A percentile compares a stretch with the other conserved stretches of the same genome.
Conservation (phyloP, 2,888 invertebrate genomes). For the Agapostemon virescens region DNA sequence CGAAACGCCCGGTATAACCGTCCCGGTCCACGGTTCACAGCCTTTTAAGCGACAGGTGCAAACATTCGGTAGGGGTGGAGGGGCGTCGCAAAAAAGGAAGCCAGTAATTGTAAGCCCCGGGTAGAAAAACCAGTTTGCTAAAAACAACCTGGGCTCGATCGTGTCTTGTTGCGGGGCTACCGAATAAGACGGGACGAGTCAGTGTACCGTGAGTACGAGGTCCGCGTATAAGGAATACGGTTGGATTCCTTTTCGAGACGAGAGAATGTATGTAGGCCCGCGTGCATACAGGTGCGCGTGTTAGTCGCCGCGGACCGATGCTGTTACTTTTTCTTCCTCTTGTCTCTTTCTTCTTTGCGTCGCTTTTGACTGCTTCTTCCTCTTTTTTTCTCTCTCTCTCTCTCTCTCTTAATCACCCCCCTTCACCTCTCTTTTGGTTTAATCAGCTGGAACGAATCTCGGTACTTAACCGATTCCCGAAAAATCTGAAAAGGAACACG, state of each 20-base stretch:
- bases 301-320: conserved; percentile 6
- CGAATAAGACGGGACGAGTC: conserved; percentile 71
- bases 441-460: conserved; percentile 33
- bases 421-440: background rate
- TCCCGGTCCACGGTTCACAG: conserved; percentile 56
- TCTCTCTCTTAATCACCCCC: background rate
- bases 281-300: conserved; percentile 17
- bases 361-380: background rate
- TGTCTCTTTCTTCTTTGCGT: conserved; percentile 4
- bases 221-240: conserved; percentile 53
- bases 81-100: conserved; percentile 67
- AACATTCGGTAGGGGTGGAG: conserved; percentile 64
- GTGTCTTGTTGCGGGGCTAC: conserved; percentile 72
- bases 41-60: conserved; percentile 74
- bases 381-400: background rate
- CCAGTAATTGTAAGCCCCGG: conserved; percentile 72
- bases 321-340: conserved; percentile 9
- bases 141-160: conserved; percentile 75
- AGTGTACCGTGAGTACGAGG: conserved; percentile 60
- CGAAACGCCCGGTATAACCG: conserved; percentile 46
- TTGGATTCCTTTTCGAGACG: conserved; percentile 45
- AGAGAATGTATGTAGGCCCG: conserved; percentile 40
- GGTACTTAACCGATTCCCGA: conserved; percentile 21
- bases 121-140: conserved; percentile 77
- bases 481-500: conserved; percentile 12